These are phyloP conservation scores for Xenopus tropicalis DNA, from an alignment of 2,113 vertebrate species.

Conservation along the genomic window UCB_Xtro_10.0 CM004444.2:87784501-87785000, in stretches of 20 bases:
- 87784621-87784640: no score
- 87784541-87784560: no score
- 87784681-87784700: no score
- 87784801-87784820: background rate
- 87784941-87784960: slow-evolving; percentile 25
- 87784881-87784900: slow-evolving; percentile 29
- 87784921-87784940: slow-evolving; percentile 38
- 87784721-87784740: background rate
- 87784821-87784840: background rate
- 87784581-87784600: no score
- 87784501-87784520: no score
- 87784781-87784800: background rate
- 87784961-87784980: slow-evolving; percentile 25
- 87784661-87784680: background rate
- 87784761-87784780: background rate
- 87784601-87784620: no score
- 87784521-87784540: no score
- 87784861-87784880: slow-evolving; percentile 34
- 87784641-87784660: no score
- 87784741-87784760: background rate
- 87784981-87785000: slow-evolving; percentile 21
- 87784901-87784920: slow-evolving; percentile 44
- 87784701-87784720: no score
- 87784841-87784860: slow-evolving; percentile 18
- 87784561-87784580: no score